Conservation (phyloP, 2,113 vertebrate genomes). For the Phyllostomus discolor region DNA sequence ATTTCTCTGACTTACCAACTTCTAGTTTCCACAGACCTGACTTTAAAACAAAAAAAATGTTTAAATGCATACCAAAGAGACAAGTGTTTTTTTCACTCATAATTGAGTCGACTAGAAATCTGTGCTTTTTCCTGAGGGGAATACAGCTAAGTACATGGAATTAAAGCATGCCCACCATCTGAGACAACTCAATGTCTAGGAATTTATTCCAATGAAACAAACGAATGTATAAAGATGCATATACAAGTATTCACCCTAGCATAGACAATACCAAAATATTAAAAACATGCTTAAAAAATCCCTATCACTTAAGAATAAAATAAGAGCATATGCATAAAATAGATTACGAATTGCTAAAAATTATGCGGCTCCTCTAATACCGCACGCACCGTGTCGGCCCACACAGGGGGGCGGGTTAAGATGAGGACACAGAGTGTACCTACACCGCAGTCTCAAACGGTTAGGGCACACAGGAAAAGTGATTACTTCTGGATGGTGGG, state of each 20-base stretch:
- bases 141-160: background rate
- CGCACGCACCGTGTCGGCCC: background rate
- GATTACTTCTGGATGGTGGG: background rate
- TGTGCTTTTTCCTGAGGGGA: background rate
- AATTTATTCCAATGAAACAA: background rate
- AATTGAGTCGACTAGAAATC: background rate
- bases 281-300: background rate
- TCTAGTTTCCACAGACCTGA: background rate
- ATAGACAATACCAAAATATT: background rate
- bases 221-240: background rate
- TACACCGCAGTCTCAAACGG: background rate
- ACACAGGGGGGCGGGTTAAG: background rate
- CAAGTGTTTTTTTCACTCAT: background rate
- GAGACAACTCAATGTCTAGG: background rate
- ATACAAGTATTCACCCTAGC: background rate
- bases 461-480: background rate
- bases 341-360: background rate
- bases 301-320: background rate
- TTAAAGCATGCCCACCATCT: background rate
- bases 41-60: background rate
- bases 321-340: background rate
- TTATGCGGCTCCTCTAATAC: background rate
- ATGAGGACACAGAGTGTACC: no score
- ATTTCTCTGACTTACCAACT: background rate
- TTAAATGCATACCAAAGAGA: background rate